Evolutionary conservation across 2,797 vertebrate species (phyloP), one percentile per base, ranked within the genome.

Genomic region (Mallotus villosus): DNA sequence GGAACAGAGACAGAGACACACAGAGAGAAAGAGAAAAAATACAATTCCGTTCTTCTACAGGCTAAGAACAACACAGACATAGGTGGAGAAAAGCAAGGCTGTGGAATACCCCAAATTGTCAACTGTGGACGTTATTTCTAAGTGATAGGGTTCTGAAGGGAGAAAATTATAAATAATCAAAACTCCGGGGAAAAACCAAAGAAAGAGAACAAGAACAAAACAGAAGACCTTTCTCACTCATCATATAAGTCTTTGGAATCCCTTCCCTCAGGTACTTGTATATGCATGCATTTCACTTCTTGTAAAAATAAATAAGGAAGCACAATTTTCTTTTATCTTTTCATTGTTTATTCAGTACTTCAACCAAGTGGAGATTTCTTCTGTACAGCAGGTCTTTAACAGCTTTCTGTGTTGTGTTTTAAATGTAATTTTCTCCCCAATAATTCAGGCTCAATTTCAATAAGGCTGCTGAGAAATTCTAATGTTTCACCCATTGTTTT

Each of bases 1-100:
- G 7, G 62, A 37, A n/a, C 67, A 65, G 62, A 63, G 24, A 67
- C 8, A 70, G 1, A 61, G 49, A 29, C 60, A 67, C 41, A 72
- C 34, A 59, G 29, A 60, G 62, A 49, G n/a, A 64, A 49, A 37
- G 53, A 76, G 49, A 1, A 1, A 55, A 46, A 59, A 60, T 16
- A n/a, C 46, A 65, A 24, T 17, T 19, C 53, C 24, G n/a, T 2
- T 19, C 17, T 63, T 72, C n/a, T 21, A 21, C 0, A 8, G 24
- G 63, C 19, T 34, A 70, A 22, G 60, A 73, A 70, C 19, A 74
- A 34, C 0, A 61, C 34, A 63, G 16, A 34, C 27, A 46, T 63
- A 37, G 55, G 17, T 55, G 7, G 29, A 21, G 49, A 55, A 60
- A n/a, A 16, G 25, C 64, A 73, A 51, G 51, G 71, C 9, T 29